phyloP scores from a whole-genome alignment of 2,797 vertebrate genomes.

The Spinibarbus caldwelli region DNA sequence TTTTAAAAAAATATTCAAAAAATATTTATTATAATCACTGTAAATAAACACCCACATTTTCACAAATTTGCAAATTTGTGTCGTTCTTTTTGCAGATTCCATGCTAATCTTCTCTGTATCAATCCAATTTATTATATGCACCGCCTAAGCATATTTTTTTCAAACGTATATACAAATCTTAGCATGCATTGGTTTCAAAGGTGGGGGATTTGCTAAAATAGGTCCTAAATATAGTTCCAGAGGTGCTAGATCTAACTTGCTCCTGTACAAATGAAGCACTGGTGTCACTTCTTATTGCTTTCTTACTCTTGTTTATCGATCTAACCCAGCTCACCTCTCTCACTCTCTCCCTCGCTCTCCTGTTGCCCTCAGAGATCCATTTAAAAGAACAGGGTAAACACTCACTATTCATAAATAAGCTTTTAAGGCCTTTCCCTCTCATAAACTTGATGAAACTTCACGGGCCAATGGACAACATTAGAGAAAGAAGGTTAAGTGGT shows the following conservation, averaged over 20 bases:
- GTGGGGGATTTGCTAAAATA: not conserved
- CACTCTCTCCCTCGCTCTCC: constrained; percentile 5
- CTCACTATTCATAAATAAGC: constrained; percentile 73
- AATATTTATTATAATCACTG: not conserved
- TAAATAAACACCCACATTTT: not conserved
- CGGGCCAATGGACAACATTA: constrained; percentile 67
- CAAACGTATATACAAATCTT: not conserved
- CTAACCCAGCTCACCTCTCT: constrained; percentile 40
- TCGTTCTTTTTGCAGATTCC: not conserved
- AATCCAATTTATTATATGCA: not conserved
- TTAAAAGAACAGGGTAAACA: constrained; percentile 78
- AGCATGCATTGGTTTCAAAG: not conserved
- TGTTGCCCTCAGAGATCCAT: constrained; percentile 62
- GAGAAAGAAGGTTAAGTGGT: constrained; percentile 64
- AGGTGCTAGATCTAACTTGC: not conserved
- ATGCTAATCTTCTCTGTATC: not conserved
- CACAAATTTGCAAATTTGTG: not conserved
- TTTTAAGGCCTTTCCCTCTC: constrained; percentile 73
- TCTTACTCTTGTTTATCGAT: constrained; percentile 24
- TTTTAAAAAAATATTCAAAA: not conserved
- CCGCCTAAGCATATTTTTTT: not conserved
- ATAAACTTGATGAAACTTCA: constrained; percentile 76
- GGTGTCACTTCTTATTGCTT: constrained; percentile 31
- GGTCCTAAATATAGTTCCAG: not conserved
- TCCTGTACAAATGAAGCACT: not conserved